Evolutionary conservation across 2,888 invertebrate species (phyloP).

Genomic region (Mamestra brassicae): DNA sequence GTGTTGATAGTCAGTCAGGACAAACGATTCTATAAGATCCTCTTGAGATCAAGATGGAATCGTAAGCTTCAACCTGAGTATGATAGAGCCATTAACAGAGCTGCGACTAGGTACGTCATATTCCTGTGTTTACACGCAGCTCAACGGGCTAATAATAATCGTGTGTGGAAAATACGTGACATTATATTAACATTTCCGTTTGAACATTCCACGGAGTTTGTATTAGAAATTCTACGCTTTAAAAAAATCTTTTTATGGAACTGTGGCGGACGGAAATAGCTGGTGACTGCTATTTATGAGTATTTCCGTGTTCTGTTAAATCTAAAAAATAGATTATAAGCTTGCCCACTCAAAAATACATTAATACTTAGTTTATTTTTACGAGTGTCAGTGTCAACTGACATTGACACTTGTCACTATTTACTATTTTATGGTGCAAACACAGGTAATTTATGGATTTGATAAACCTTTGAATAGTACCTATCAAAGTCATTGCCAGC

Average conservation of each 20-base stretch:
- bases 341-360: too few species aligned
- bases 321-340: too few species aligned
- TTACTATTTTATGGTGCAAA: too few species aligned
- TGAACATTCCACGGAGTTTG: conserved; percentile 26
- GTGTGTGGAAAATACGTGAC: conserved; percentile 43
- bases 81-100: conserved; percentile 4
- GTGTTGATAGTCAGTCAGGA: too few species aligned
- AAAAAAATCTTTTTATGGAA: conserved; percentile 10
- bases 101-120: not conserved
- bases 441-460: too few species aligned
- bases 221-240: conserved; percentile 34
- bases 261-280: conserved; percentile 23
- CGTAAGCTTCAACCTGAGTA: not conserved
- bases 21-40: not conserved
- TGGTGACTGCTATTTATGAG: conserved; percentile 7
- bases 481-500: too few species aligned
- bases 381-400: too few species aligned
- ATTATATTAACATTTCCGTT: conserved; percentile 52
- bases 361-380: too few species aligned
- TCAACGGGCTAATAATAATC: conserved; percentile 48
- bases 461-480: too few species aligned
- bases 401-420: too few species aligned
- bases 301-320: not conserved
- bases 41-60: not conserved
- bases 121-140: conserved; percentile 14